Conservation (phyloP, 1,140 invertebrate species). For the Drosophila mayri region DNA sequence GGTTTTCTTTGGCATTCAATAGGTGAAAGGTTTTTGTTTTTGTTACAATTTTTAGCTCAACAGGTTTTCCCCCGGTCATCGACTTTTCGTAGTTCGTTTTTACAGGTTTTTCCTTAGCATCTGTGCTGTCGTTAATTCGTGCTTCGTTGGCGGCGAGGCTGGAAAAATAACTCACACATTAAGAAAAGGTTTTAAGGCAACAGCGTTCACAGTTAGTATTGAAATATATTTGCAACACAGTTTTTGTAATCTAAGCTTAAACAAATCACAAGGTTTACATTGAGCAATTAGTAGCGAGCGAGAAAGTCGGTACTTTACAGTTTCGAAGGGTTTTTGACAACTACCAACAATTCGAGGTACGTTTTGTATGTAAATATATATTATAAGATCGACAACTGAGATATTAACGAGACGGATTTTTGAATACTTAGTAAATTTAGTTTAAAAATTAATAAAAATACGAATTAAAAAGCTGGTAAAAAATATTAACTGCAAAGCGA, state of each 20-base stretch:
- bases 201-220: slow-evolving; percentile 36
- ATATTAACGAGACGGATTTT: slow-evolving; percentile 50
- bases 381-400: slow-evolving; percentile 14
- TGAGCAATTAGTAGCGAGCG: slow-evolving; percentile 65
- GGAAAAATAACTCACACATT: slow-evolving; percentile 30
- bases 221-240: slow-evolving; percentile 67
- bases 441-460: slow-evolving; percentile 19
- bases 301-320: slow-evolving; percentile 37
- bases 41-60: slow-evolving; percentile 77
- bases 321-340: slow-evolving; percentile 35
- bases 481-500: slow-evolving; percentile 20
- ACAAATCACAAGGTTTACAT: slow-evolving; percentile 65
- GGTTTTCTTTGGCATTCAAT: slow-evolving; percentile 44
- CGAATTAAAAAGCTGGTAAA: neutral
- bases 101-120: slow-evolving; percentile 11
- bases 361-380: slow-evolving; percentile 23
- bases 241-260: slow-evolving; percentile 51
- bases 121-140: slow-evolving; percentile 18
- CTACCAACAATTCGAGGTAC: slow-evolving; percentile 46
- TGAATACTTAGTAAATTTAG: slow-evolving; percentile 49
- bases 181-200: neutral
- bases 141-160: slow-evolving; percentile 3
- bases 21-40: slow-evolving; percentile 69
- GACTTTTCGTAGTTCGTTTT: slow-evolving; percentile 20
- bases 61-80: slow-evolving; percentile 55